Base-by-base conservation (phyloP, 2,888 invertebrate genomes). In the Heliothis peltigera region DNA sequence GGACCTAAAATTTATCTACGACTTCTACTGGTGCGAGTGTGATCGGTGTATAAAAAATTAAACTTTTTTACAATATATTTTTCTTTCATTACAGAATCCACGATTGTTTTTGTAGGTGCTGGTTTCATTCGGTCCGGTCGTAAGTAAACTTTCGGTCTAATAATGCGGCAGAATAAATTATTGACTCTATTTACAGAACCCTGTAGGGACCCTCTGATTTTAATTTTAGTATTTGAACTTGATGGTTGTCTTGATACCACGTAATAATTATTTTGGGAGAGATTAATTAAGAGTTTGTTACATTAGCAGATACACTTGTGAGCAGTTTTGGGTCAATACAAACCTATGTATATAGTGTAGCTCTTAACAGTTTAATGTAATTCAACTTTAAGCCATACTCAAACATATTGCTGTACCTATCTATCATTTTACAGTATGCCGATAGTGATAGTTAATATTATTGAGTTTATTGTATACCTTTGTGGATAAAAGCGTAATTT, bases 71-170 rank as follows among this genome's bases (percentile, higher is more conserved):
- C 28, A 47, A 62, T 48, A 54, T 68, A 49, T 72, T 77, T 63
- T 66, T 63, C 51, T 75, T 66, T 64, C 44, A 77, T 64, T 61
- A 43, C 48, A 43, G 39, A 43, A 6, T 3, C 32, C 51, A 44
- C 54, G 43, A 58, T 63, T 77, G 60, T 69, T 77, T 65, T 64
- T 22, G 32, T 63, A 69, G 48, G 59, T 54, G 5, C 44, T 56
- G 21, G 42, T 59, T 63, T 28, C 55, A 46, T 48, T 62, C 21
- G 52, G 52, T n/a, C 35, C 32, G 35, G 39, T 35, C 60, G 12
- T 65, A 63, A 61, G 64, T 69, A 75, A 72, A 75, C 54, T 47
- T 69, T 46, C 62, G 48, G 44, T 57, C n/a, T 47, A 54, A 64
- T 65, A 77, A 62, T 59, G 48, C 51, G 56, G 64, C 28, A 15